These are phyloP conservation scores for Peromyscus nudipes DNA, from an alignment of 2,797 vertebrate genomes.

Conservation along the genomic window DNA sequence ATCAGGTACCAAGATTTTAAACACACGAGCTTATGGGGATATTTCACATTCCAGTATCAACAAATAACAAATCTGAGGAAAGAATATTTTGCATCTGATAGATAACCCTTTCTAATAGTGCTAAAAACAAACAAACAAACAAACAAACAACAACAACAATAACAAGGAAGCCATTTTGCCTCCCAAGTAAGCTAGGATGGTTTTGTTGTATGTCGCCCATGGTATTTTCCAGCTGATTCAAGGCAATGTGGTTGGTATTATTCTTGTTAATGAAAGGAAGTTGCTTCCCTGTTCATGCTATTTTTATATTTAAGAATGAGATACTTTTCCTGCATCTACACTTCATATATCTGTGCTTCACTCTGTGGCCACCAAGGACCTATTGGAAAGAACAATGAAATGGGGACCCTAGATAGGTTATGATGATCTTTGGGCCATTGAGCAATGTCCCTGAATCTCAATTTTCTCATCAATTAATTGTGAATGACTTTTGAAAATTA, in stretches of 20 bases:
- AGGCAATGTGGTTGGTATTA: background rate
- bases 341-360: background rate
- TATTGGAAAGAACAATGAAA: background rate
- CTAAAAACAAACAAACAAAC: background rate
- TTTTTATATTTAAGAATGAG: background rate
- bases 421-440: background rate
- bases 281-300: background rate
- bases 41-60: background rate
- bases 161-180: background rate
- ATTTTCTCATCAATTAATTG: constrained; percentile 46
- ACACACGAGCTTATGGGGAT: background rate
- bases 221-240: background rate
- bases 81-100: background rate
- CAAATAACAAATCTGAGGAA: background rate
- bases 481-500: constrained; percentile 51
- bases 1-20: background rate
- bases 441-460: background rate
- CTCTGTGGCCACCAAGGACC: background rate
- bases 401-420: background rate
- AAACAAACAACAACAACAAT: background rate
- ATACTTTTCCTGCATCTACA: background rate
- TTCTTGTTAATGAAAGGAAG: background rate
- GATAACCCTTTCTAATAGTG: background rate
- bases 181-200: background rate
- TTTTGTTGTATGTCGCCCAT: background rate